A percentile compares a stretch with the other conserved stretches of the same genome.
These are phyloP conservation scores for Varanus komodoensis DNA, from an alignment of 2,113 vertebrate species.

Conservation along the genomic window DNA sequence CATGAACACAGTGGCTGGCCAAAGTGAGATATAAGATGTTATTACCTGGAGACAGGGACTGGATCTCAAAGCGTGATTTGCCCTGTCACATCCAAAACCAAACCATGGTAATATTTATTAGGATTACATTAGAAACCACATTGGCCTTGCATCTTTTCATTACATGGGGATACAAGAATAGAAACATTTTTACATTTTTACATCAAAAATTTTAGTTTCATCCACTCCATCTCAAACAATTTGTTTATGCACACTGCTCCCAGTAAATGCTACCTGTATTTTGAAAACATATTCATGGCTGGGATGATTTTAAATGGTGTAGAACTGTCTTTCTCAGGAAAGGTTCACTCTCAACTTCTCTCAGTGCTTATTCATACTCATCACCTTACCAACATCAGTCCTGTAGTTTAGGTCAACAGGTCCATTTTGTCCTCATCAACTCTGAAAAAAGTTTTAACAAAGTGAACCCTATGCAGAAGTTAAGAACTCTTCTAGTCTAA, in stretches of 20 bases:
- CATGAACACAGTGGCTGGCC: too few relatives aligned
- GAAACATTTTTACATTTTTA: neutral
- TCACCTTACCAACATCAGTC: neutral
- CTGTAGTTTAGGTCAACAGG: neutral
- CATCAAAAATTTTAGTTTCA: neutral
- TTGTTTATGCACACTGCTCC: constrained; percentile 7
- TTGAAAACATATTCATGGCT: neutral
- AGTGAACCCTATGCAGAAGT: neutral
- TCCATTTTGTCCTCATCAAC: neutral
- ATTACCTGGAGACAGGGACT: too few relatives aligned
- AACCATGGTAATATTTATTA: neutral
- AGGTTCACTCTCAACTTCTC: neutral
- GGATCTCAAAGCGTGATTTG: too few relatives aligned
- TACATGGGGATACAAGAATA: neutral
- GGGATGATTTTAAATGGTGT: neutral
- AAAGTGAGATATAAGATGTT: too few relatives aligned
- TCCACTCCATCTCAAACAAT: neutral
- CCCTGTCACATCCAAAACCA: too few relatives aligned
- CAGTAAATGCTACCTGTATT: neutral
- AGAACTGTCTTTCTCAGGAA: neutral
- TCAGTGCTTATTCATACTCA: neutral
- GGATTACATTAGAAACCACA: neutral
- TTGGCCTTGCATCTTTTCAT: neutral
- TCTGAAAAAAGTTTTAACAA: neutral
- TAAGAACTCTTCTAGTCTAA: neutral